Percentiles rank a stretch among this genome's conserved stretches.
Evolutionary conservation across 1,140 invertebrate genomes (phyloP).

Genomic region (Drosophila arawakana): DNA sequence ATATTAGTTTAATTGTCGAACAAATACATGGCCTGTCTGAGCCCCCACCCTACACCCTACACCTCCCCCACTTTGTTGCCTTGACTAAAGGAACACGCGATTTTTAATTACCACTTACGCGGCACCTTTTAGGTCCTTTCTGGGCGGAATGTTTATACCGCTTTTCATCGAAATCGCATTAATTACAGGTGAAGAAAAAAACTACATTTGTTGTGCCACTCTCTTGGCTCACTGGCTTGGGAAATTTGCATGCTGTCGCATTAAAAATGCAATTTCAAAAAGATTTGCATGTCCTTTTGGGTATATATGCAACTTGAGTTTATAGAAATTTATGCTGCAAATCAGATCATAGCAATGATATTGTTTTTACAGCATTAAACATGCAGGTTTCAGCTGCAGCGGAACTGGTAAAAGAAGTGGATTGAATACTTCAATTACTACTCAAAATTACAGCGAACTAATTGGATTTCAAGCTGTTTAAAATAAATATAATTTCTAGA

Average conservation of each 20-base stretch:
- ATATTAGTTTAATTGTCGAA: conserved; percentile 52
- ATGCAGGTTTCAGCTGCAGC: too few relatives aligned
- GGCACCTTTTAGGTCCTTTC: not conserved
- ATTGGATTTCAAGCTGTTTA: too few relatives aligned
- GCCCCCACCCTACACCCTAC: too few relatives aligned
- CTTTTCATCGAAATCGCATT: conserved; percentile 28
- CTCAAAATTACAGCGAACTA: too few relatives aligned
- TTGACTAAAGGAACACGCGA: conserved; percentile 16
- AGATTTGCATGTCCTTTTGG: conserved; percentile 6
- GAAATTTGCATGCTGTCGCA: conserved; percentile 35
- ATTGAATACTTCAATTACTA: too few relatives aligned
- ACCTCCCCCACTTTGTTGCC: not conserved
- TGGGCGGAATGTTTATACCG: conserved; percentile 26
- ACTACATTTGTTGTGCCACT: conserved; percentile 9
- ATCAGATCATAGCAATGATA: not conserved
- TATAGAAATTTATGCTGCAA: not conserved
- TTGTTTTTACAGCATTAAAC: not conserved
- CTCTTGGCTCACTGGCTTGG: conserved; percentile 3
- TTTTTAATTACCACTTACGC: conserved; percentile 46
- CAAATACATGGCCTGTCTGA: conserved; percentile 6
- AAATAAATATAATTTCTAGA: too few relatives aligned
- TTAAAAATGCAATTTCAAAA: conserved; percentile 23
- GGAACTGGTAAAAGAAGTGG: too few relatives aligned
- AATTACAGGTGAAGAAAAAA: conserved; percentile 21
- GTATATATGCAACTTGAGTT: not conserved